phyloP scores from a whole-genome alignment of 1,140 invertebrate species.

The Lasaia peninsularis region DNA sequence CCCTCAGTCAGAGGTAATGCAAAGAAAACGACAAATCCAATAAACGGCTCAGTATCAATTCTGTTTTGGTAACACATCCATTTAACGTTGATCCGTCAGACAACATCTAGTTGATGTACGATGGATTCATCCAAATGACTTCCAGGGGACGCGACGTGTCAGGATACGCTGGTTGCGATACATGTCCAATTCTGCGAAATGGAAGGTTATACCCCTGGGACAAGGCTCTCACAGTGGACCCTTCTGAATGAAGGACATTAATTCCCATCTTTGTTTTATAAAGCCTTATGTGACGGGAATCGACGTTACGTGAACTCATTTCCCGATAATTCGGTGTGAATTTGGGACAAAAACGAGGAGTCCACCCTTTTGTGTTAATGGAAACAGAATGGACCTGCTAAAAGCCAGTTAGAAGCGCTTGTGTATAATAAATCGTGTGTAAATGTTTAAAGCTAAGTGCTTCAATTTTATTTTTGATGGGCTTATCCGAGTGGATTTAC shows the following conservation, averaged over 20 bases:
- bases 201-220: conserved; percentile 67
- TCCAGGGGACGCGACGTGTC: conserved; percentile 37
- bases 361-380: conserved; percentile 32
- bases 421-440: conserved; percentile 20
- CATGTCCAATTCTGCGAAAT: conserved; percentile 71
- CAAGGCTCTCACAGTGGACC: conserved; percentile 62
- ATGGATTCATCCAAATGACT: conserved; percentile 46
- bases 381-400: conserved; percentile 33
- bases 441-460: background rate
- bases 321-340: conserved; percentile 54
- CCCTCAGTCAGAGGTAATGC: conserved; percentile 65
- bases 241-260: conserved; percentile 68
- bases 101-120: conserved; percentile 27
- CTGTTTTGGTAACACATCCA: conserved; percentile 58
- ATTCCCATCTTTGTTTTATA: conserved; percentile 74
- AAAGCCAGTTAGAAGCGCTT: conserved; percentile 24
- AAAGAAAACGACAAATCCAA: conserved; percentile 71
- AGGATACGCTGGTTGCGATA: conserved; percentile 44
- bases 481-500: too few species aligned
- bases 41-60: conserved; percentile 64
- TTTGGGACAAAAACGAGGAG: conserved; percentile 37
- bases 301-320: conserved; percentile 60
- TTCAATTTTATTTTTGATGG: too few species aligned
- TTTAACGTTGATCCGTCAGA: conserved; percentile 38
- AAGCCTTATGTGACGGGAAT: conserved; percentile 62